phyloP scores from a whole-genome alignment of 2,797 vertebrate species.

The Phylloscopus collybita region DNA sequence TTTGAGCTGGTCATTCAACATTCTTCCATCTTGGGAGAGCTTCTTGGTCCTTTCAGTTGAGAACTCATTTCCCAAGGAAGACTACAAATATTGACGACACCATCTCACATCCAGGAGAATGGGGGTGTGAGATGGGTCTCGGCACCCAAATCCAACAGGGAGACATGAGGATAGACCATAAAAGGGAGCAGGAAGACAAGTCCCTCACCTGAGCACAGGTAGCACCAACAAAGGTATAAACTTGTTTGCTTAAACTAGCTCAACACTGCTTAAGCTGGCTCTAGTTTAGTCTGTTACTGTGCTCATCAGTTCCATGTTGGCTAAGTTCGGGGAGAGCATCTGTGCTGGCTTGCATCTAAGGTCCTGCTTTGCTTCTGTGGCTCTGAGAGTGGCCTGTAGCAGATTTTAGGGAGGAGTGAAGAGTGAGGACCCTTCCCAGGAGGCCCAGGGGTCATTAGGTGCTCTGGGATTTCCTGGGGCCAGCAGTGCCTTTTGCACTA shows the following conservation, averaged over 20 bases:
- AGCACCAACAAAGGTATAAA: neutral
- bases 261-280: neutral
- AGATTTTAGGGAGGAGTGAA: neutral
- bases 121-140: neutral
- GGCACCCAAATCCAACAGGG: neutral
- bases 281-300: neutral
- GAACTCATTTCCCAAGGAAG: neutral
- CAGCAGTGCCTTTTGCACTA: neutral
- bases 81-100: neutral
- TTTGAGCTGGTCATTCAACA: neutral
- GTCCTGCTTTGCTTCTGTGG: neutral
- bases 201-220: neutral
- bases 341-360: neutral
- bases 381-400: neutral
- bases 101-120: neutral
- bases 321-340: neutral
- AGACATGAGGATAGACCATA: neutral
- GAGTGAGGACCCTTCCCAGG: neutral
- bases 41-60: neutral
- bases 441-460: neutral
- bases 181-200: neutral
- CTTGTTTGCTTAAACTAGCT: neutral
- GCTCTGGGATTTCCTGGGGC: conserved; percentile 4
- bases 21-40: neutral
- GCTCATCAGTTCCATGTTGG: rapidly evolving